Conservation (phyloP, 2,113 vertebrate genomes). For the Aptenodytes patagonicus region DNA sequence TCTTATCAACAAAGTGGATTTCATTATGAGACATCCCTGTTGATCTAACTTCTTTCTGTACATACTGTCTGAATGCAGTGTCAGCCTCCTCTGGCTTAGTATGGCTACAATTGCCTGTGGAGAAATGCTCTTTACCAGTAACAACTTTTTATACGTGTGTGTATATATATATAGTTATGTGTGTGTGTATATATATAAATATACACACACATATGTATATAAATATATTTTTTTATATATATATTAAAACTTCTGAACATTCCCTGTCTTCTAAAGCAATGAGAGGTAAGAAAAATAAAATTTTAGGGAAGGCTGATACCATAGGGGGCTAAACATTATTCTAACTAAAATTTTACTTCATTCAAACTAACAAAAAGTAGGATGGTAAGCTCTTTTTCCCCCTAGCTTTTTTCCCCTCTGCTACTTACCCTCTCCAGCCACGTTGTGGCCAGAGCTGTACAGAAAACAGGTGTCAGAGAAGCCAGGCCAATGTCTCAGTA, state of each 20-base stretch:
- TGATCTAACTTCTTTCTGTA: background rate
- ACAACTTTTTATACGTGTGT: background rate
- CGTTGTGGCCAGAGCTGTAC: background rate
- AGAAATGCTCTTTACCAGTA: background rate
- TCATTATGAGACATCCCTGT: background rate
- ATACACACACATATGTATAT: rapidly evolving
- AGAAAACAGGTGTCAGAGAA: background rate
- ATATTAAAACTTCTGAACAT: background rate
- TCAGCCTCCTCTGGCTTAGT: background rate
- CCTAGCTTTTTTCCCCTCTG: background rate
- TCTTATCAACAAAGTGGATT: background rate
- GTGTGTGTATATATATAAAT: rapidly evolving
- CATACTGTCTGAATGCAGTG: background rate
- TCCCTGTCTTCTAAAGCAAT: background rate
- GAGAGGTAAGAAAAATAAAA: background rate
- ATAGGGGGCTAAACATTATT: background rate
- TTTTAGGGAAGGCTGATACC: background rate
- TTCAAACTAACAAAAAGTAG: background rate
- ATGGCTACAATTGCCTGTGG: background rate
- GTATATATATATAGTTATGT: too few relatives aligned
- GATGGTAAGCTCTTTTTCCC: background rate
- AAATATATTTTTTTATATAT: background rate
- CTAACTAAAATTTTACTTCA: background rate
- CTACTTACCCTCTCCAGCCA: background rate
- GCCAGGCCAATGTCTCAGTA: background rate